Evolutionary conservation across 92 coral and sea anemone genomes (phyloP).

Genomic region (Actinostola sp.): DNA sequence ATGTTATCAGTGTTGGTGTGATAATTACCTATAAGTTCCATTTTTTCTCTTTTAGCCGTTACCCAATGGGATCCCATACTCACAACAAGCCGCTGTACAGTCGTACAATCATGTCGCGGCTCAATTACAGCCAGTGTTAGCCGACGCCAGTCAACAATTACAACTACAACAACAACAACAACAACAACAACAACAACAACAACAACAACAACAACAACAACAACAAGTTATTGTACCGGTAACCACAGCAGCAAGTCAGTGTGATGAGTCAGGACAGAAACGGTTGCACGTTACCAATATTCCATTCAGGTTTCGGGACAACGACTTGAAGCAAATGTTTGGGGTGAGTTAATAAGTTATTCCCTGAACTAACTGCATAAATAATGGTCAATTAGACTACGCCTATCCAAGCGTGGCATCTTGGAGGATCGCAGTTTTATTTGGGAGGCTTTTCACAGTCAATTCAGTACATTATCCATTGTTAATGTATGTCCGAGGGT

Average conservation of each 20-base stretch:
- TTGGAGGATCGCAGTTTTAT: no score
- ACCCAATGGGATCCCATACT: conserved; percentile 80
- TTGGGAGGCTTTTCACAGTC: no score
- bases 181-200: conserved; percentile 39
- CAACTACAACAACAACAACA: conserved; percentile 46
- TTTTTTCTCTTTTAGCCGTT: conserved; percentile 46
- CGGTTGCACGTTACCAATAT: conserved; percentile 95
- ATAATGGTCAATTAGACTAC: no score
- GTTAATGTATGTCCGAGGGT: no score
- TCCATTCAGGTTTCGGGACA: conserved; percentile 93
- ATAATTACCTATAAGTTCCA: background rate
- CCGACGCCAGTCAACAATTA: conserved; percentile 50
- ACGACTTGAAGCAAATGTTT: conserved; percentile 92
- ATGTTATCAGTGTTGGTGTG: no score
- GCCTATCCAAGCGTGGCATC: no score
- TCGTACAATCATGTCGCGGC: conserved; percentile 56
- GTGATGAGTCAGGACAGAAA: conserved; percentile 66
- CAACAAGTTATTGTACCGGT: conserved; percentile 56
- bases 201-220: conserved; percentile 47
- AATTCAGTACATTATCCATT: no score
- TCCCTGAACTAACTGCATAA: no score
- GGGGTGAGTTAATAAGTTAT: no score
- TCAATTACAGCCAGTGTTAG: conserved; percentile 48
- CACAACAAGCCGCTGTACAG: conserved; percentile 57
- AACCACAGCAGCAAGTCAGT: conserved; percentile 42